Conservation (phyloP, 2,113 vertebrate genomes). For the mouse (Mus musculus) region GRCm39 chrX:162572501-162573000, state of each 20-base stretch:
- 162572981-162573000: not conserved
- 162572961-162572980: not conserved
- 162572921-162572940: not conserved
- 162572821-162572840: not conserved
- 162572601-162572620: not conserved
- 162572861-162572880: not conserved
- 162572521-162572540: not conserved
- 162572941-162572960: not conserved
- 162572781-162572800: not conserved
- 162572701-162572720: not conserved
- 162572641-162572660: not conserved
- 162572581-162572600: not conserved
- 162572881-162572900: not conserved
- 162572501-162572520: not conserved
- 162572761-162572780: not conserved
- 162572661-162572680: not conserved
- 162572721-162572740: not conserved
- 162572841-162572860: not conserved
- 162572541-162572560: not conserved
- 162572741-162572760: not conserved
- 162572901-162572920: not conserved
- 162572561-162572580: not conserved
- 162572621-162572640: not conserved
- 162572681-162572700: not conserved
- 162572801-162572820: not conserved